phyloP scores from a whole-genome alignment of 2,797 vertebrate species.

The Setipinna tenuifilis region DNA sequence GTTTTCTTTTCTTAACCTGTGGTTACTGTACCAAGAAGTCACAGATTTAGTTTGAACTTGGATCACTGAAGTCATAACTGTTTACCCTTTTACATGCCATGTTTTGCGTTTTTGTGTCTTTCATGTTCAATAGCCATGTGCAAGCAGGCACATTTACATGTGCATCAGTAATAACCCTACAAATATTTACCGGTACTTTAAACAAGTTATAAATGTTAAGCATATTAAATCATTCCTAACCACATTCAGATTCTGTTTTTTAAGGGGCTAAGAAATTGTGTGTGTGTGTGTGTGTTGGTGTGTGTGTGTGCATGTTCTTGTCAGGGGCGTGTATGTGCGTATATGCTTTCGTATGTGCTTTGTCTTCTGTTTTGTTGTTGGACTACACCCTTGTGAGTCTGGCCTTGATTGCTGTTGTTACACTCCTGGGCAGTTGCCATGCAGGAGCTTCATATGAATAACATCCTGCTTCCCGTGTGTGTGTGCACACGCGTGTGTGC shows the following conservation, averaged over 20 bases:
- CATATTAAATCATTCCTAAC: not conserved
- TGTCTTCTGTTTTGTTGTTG: not conserved
- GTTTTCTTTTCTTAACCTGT: not conserved
- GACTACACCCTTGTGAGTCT: slow-evolving; percentile 20
- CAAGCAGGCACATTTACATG: too few species aligned
- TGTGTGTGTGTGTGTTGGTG: too few species aligned
- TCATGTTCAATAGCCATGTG: too few species aligned
- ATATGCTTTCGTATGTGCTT: not conserved
- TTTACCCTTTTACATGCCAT: not conserved
- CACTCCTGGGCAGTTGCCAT: slow-evolving; percentile 34
- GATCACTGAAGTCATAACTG: not conserved
- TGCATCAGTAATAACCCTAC: not conserved
- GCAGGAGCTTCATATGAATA: slow-evolving; percentile 36
- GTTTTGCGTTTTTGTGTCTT: not conserved
- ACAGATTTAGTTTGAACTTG: not conserved
- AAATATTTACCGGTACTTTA: not conserved
- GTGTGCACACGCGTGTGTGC: not conserved
- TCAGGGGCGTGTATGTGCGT: not conserved
- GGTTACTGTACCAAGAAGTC: not conserved
- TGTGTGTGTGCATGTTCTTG: too few species aligned
- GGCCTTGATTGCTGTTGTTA: slow-evolving; percentile 9
- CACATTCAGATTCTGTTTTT: not conserved
- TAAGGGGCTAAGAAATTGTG: not conserved
- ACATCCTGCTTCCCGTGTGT: slow-evolving; percentile 48
- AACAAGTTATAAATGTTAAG: not conserved